phyloP scores from a whole-genome alignment of 2,113 vertebrate species.

The Erythrocebus patas region DNA sequence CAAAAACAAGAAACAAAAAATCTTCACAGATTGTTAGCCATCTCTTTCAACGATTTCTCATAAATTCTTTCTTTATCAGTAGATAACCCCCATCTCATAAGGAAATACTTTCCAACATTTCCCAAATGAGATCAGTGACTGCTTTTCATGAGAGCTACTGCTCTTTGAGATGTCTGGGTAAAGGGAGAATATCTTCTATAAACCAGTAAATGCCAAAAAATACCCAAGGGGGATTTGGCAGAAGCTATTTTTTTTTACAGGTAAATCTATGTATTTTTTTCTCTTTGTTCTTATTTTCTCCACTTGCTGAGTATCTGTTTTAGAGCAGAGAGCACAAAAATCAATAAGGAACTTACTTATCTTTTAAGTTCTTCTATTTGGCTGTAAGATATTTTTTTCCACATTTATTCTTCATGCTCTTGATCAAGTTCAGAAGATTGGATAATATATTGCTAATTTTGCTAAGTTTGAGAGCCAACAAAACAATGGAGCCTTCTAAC shows the following conservation, averaged over 20 bases:
- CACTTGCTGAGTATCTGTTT: constrained; percentile 48
- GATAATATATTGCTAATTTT: constrained; percentile 58
- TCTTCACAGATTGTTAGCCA: constrained; percentile 83
- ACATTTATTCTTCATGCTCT: not conserved
- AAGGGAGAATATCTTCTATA: constrained; percentile 29
- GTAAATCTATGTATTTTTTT: constrained; percentile 12
- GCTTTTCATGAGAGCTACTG: constrained; percentile 12
- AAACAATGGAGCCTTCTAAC: constrained; percentile 64
- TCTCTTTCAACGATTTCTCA: constrained; percentile 83
- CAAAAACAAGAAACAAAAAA: constrained; percentile 49
- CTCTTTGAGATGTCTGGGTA: constrained; percentile 37
- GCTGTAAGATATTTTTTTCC: not conserved
- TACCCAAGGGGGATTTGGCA: constrained; percentile 26
- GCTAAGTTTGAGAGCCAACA: constrained; percentile 52
- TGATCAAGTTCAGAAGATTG: constrained; percentile 39
- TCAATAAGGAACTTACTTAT: not conserved
- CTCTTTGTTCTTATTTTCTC: constrained; percentile 48
- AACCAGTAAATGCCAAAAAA: not conserved
- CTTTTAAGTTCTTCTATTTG: constrained; percentile 46
- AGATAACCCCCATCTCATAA: constrained; percentile 53
- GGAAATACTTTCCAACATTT: constrained; percentile 33
- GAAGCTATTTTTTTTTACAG: constrained; percentile 46
- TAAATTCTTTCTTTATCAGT: constrained; percentile 54
- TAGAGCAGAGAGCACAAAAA: constrained; percentile 21
- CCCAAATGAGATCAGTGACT: not conserved